A percentile compares a stretch with the other conserved stretches of the same genome.
phyloP scores from a whole-genome alignment of 2,113 vertebrate genomes.

The Sarotherodon lohbergeri region DNA sequence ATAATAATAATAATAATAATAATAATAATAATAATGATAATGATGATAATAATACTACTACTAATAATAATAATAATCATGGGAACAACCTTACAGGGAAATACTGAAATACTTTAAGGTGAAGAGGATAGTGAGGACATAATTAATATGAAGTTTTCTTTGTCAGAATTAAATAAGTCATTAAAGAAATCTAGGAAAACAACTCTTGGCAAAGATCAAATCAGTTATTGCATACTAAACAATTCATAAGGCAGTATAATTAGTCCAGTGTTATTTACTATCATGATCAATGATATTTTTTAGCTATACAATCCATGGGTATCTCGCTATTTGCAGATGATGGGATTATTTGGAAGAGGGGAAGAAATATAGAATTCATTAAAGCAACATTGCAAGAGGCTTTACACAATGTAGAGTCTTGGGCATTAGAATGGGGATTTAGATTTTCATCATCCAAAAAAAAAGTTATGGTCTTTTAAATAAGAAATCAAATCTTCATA shows the following conservation, averaged over 20 bases:
- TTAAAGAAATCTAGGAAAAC: not conserved
- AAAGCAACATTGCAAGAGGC: not conserved
- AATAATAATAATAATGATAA: fast-evolving
- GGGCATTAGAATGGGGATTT: not conserved
- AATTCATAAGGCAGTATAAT: fast-evolving
- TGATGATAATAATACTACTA: no score
- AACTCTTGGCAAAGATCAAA: not conserved
- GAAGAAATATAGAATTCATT: not conserved
- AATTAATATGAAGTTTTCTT: not conserved
- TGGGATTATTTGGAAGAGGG: not conserved
- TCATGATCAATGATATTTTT: not conserved
- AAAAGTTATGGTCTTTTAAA: not conserved
- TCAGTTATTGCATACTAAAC: not conserved
- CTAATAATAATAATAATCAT: not conserved
- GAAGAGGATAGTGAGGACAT: not conserved
- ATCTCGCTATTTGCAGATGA: not conserved
- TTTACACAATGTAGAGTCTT: not conserved
- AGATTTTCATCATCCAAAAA: not conserved
- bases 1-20: fast-evolving
- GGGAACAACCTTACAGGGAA: not conserved
- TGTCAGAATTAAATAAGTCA: not conserved
- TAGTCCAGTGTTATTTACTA: not conserved
- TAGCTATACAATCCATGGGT: not conserved
- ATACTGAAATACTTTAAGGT: not conserved
- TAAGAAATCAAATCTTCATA: not conserved